These are phyloP conservation scores for Ectemnius lituratus DNA, from an alignment of 2,888 invertebrate genomes.

Conservation along the genomic window DNA sequence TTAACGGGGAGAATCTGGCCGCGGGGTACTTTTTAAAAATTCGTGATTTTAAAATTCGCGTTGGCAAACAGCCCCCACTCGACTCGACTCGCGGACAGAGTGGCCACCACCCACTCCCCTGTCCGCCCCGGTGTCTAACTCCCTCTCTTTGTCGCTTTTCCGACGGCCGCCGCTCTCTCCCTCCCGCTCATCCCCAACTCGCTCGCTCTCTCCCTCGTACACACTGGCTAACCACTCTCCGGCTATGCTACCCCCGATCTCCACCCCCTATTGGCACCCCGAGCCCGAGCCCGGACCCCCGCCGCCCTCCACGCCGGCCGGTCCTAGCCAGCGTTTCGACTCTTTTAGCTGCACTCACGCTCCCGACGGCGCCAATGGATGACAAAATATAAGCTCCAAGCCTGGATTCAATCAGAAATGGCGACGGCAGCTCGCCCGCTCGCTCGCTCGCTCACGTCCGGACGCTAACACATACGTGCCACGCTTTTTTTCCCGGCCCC, in stretches of 20 bases:
- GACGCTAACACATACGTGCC: constrained; percentile 3
- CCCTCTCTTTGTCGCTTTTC: background rate
- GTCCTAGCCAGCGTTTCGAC: constrained; percentile 61
- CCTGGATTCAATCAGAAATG: constrained; percentile 77
- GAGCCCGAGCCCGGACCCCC: background rate
- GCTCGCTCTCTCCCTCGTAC: background rate
- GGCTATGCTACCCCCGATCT: background rate
- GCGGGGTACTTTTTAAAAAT: constrained; percentile 69
- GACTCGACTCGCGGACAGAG: constrained; percentile 47
- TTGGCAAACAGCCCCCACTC: constrained; percentile 71
- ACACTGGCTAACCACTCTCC: background rate
- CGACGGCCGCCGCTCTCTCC: background rate
- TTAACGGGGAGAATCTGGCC: constrained; percentile 65
- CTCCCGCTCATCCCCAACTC: background rate
- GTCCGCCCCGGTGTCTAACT: constrained; percentile 13
- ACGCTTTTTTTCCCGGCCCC: constrained; percentile 28
- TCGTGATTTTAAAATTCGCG: constrained; percentile 73
- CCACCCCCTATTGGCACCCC: background rate
- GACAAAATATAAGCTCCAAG: constrained; percentile 75
- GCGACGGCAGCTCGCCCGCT: constrained; percentile 66
- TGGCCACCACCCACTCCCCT: constrained; percentile 40
- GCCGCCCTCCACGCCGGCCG: constrained; percentile 41
- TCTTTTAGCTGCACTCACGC: constrained; percentile 68
- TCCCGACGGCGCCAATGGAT: constrained; percentile 73
- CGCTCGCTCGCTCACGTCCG: constrained; percentile 22